A percentile compares a stretch with the other conserved stretches of the same genome.
Conservation (phyloP, 2,888 invertebrate species). For the Ecdyonurus torrentis region DNA sequence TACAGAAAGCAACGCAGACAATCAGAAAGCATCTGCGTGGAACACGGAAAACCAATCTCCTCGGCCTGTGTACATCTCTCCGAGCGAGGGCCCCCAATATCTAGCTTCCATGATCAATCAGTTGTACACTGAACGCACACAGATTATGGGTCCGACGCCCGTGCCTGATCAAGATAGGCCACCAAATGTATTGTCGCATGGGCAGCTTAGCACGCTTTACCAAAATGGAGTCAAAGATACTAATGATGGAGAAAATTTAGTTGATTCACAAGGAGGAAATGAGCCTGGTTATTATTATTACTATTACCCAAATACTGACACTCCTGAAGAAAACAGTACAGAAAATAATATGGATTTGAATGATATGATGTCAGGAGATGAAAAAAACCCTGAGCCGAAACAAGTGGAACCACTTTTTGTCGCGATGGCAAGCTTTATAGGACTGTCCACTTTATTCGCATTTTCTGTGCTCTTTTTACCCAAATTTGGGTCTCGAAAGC, state of each 20-base stretch:
- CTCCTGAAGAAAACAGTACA: not conserved
- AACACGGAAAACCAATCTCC: too few species aligned
- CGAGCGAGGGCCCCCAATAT: not conserved
- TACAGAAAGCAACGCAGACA: too few species aligned
- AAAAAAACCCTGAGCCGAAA: not conserved
- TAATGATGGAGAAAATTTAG: not conserved
- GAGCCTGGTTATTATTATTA: not conserved
- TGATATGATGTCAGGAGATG: not conserved
- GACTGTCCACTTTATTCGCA: not conserved
- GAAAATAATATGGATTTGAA: not conserved
- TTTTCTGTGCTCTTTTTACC: not conserved
- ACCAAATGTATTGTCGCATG: not conserved
- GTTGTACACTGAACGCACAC: not conserved
- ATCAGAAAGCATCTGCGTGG: too few species aligned
- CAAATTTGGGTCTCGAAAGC: not conserved
- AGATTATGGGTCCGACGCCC: not conserved
- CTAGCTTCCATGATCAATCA: not conserved
- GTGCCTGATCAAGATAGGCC: not conserved
- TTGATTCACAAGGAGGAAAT: not conserved
- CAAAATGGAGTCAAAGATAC: not conserved
- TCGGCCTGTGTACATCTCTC: not conserved
- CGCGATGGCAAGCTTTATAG: slow-evolving; percentile 1
- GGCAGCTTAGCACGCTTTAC: not conserved
- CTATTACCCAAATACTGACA: not conserved
- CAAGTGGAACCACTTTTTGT: not conserved